Conservation (phyloP, 2,888 invertebrate species). For the Erebia aethiops region DNA sequence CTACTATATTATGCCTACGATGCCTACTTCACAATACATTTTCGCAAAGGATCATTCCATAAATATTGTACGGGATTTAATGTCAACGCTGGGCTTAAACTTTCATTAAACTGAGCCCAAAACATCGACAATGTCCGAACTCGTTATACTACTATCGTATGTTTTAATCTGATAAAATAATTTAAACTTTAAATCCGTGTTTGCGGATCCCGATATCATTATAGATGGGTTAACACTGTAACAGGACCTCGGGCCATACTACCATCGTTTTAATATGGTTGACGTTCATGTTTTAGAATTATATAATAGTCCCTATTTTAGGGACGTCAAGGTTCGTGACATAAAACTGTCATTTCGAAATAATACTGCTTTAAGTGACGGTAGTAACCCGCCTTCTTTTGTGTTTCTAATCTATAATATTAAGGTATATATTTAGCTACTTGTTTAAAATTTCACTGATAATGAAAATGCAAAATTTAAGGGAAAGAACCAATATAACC, state of each 20-base stretch:
- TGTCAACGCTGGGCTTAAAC: conserved; percentile 57
- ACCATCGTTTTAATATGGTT: conserved; percentile 11
- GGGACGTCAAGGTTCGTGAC: no score
- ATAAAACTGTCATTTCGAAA: no score
- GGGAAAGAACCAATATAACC: no score
- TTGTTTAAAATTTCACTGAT: neutral
- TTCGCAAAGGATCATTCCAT: conserved; percentile 21
- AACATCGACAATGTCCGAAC: conserved; percentile 52
- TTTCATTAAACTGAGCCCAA: conserved; percentile 60
- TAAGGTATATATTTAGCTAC: neutral
- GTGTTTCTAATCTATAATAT: no score
- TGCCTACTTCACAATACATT: conserved; percentile 1
- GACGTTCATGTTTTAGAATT: no score
- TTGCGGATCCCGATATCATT: conserved; percentile 42
- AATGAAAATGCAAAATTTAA: neutral
- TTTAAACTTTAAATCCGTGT: conserved; percentile 72
- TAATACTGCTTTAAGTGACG: no score
- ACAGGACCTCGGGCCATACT: conserved; percentile 2
- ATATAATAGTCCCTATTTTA: no score
- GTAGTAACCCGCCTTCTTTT: no score
- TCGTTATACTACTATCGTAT: conserved; percentile 56
- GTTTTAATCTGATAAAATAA: conserved; percentile 72
- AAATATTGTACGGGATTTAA: conserved; percentile 33
- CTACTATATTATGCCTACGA: neutral
- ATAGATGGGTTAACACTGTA: conserved; percentile 13